phyloP scores from a whole-genome alignment of 2,113 vertebrate genomes.

The Cettia cetti region DNA sequence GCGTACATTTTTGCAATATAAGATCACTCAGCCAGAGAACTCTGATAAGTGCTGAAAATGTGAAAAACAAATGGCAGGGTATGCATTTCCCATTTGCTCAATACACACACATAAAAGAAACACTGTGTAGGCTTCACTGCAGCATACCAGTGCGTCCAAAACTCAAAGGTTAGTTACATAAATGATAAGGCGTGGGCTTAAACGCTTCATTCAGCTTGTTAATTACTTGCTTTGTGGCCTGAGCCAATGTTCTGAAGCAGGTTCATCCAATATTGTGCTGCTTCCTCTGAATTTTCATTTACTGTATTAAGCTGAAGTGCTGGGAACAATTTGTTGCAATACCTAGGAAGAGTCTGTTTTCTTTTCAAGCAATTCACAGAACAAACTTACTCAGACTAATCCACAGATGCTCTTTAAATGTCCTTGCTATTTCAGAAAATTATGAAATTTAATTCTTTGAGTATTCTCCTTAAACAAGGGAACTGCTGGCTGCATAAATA shows the following conservation, averaged over 20 bases:
- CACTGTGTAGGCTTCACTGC: slow-evolving; percentile 56
- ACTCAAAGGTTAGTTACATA: slow-evolving; percentile 67
- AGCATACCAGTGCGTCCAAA: slow-evolving; percentile 59
- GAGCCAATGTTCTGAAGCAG: slow-evolving; percentile 40
- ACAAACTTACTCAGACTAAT: slow-evolving; percentile 38
- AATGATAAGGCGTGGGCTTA: slow-evolving; percentile 56
- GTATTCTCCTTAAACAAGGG: not conserved
- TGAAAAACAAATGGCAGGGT: slow-evolving; percentile 61
- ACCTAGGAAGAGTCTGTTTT: not conserved
- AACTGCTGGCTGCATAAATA: slow-evolving; percentile 11
- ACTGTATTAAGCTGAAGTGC: not conserved
- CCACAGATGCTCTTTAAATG: slow-evolving; percentile 45
- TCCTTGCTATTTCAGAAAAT: not conserved
- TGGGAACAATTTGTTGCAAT: slow-evolving; percentile 8
- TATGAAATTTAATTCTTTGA: not conserved
- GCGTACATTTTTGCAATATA: slow-evolving; percentile 47
- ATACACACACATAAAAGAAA: slow-evolving; percentile 65
- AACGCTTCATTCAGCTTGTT: slow-evolving; percentile 42
- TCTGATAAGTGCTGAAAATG: slow-evolving; percentile 51
- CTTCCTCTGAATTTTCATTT: slow-evolving; percentile 21
- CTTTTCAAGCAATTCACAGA: slow-evolving; percentile 14
- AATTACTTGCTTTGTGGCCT: slow-evolving; percentile 42
- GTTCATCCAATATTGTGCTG: slow-evolving; percentile 43
- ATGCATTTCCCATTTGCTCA: slow-evolving; percentile 54
- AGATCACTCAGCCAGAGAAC: slow-evolving; percentile 42